phyloP scores from a whole-genome alignment of 2,888 invertebrate genomes.

The Lithophane semibrunnea region DNA sequence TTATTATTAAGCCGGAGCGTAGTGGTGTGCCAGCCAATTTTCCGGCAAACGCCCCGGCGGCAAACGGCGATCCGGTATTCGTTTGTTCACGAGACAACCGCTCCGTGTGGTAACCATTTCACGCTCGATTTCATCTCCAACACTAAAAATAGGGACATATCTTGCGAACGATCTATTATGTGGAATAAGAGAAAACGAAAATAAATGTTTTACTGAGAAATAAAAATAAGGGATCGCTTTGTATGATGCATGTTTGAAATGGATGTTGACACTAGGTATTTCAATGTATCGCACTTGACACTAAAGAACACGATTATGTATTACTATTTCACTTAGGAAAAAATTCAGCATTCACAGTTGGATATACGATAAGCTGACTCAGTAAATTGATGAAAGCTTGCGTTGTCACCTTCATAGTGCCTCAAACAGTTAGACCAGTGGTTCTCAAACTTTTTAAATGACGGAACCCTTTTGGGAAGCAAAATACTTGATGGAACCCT shows the following conservation, averaged over 20 bases:
- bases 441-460: too few species aligned
- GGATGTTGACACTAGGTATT: background rate
- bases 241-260: conserved; percentile 35
- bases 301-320: background rate
- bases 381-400: background rate
- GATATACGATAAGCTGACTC: background rate
- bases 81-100: conserved; percentile 88
- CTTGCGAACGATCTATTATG: conserved; percentile 75
- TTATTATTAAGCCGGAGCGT: conserved; percentile 70
- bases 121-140: conserved; percentile 87
- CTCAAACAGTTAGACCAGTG: background rate
- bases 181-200: conserved; percentile 70
- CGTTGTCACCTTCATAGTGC: background rate
- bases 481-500: too few species aligned
- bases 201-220: conserved; percentile 60
- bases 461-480: too few species aligned
- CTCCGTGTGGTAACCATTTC: conserved; percentile 87
- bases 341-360: background rate
- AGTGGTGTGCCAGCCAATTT: conserved; percentile 83
- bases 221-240: conserved; percentile 34
- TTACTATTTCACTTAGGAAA: too few species aligned
- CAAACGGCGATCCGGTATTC: conserved; percentile 78
- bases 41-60: conserved; percentile 83
- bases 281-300: background rate
- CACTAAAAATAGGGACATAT: conserved; percentile 83